Evolutionary conservation across 2,113 vertebrate species (phyloP), one percentile per base, ranked within the genome.

Genomic region (Egretta garzetta): DNA sequence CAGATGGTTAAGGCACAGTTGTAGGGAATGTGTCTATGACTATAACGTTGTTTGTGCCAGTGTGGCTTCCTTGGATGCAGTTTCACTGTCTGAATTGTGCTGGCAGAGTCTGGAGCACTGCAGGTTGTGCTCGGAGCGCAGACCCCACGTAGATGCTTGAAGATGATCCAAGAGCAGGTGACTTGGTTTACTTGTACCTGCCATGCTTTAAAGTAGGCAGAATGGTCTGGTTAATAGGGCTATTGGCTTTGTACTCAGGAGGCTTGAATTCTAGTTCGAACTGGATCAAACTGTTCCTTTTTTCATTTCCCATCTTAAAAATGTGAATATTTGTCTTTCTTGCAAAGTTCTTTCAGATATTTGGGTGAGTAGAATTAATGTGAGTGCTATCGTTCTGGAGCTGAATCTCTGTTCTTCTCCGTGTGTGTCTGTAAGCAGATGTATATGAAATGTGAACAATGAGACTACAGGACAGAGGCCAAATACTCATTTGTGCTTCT

Each of bases 1-100:
- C 88, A 98, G 95, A 96, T 96, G 81, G 55, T 50, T 58, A 91
- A 92, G 33, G 4, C 52, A 96, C 90, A 90, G 89, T 80, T 95
- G 92, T 55, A 93, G 88, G 28, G 81, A 59, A 23, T 26, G 37
- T 85, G 28, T 47, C 27, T n/a, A 55, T 59, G 53, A 80, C 93
- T 97, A 41, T 84, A 94, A 90, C 9, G 12, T 45, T 56, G 41
- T 52, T 96, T 60, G 52, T 91, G 62, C 71, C 62, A 87, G 28
- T 26, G 50, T 16, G 12, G n/a, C 43, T 94, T 91, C 86, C 28
- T 30, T 64, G 71, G 47, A 28, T 21, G 24, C 21, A 66, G 22
- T 58, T 70, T 88, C 13, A 3, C n/a, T 75, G 15, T 24, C 27
- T 84, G 49, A 45, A 53, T 28, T 53, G n/a, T 22, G 12, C 22